These are phyloP conservation scores for Spodoptera exigua DNA, from an alignment of 2,888 invertebrate species.

Conservation along the genomic window DNA sequence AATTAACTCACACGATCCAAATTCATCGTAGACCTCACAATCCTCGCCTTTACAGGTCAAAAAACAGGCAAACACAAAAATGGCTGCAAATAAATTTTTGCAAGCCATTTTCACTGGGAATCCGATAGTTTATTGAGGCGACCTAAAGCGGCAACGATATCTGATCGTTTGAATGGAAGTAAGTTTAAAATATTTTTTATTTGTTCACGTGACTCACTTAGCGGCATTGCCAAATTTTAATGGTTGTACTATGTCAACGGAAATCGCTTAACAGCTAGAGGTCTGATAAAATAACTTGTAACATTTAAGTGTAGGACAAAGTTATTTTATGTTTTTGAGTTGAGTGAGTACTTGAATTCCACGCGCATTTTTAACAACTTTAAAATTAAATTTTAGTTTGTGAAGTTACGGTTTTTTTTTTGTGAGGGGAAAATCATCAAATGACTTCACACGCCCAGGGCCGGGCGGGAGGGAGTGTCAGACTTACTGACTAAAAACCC, in stretches of 20 bases:
- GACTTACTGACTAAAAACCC: too few species aligned
- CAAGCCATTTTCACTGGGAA: constrained; percentile 56
- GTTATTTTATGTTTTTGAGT: constrained; percentile 14
- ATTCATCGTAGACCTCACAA: constrained; percentile 59
- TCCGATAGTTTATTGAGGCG: constrained; percentile 54
- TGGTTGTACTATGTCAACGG: constrained; percentile 8
- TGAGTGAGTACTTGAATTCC: neutral
- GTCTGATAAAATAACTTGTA: constrained; percentile 19
- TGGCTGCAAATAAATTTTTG: constrained; percentile 47
- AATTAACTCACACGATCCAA: constrained; percentile 58
- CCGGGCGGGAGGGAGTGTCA: too few species aligned
- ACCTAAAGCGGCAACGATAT: constrained; percentile 55
- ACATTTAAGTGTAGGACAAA: constrained; percentile 6
- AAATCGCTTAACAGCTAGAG: constrained; percentile 9
- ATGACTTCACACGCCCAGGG: too few species aligned
- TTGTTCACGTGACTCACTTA: constrained; percentile 26
- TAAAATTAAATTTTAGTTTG: too few species aligned
- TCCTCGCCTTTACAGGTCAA: constrained; percentile 49
- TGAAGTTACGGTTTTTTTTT: too few species aligned
- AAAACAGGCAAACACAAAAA: constrained; percentile 50
- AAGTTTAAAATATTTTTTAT: constrained; percentile 54
- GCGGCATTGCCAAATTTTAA: neutral
- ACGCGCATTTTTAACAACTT: neutral
- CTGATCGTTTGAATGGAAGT: constrained; percentile 39
- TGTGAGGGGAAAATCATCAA: too few species aligned